Evolutionary conservation across 92 coral and sea anemone species (phyloP), one percentile per base, ranked within the genome.

Genomic region (Epizoanthus stellaris): DNA sequence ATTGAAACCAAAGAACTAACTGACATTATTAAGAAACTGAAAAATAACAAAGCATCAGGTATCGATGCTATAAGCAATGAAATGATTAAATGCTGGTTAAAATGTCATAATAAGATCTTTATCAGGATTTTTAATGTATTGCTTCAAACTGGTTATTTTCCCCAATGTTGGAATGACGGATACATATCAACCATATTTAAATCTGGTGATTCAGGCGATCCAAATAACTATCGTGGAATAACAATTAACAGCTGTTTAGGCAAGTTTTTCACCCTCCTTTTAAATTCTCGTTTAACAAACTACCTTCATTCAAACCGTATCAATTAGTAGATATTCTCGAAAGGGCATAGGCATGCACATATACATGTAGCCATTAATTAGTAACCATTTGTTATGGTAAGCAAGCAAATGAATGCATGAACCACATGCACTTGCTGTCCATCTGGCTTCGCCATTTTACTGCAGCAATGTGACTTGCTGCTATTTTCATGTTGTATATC

Each of bases 201-300:
- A 70, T 69, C 80, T 65, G 68, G 87, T 38, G 76, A 49, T 16
- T 16, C 10, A 1, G 10, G 45, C 19, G 86, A 69, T 19, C 79
- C 79, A 43, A 82, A 82, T 63, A 82, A 82, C 43, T 82, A 82
- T 53, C 80, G 80, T 19, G 80, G 62, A 7, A 74, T 45, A n/a
- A 9, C 80, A 30, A 57, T 74, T 74, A 74, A 74, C 64, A 74
- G 80, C 25, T 43, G 80, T 45, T 49, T 74, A 45, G 80, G 80
- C 17, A 74, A 74, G 14, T 74, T 74, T 57, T 74, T 74, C 20
- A 73, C 87, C 3, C 65, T 82, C 1, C 14, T 70, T n/a, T 20
- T 82, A 38, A 82, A 82, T 68, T 34, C 73, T 49, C 73, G 73
- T 67, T 67, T 67, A 67, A 7, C 73, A 67, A 67, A 67, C 73